These are phyloP conservation scores for Lasius fuliginosus DNA, from an alignment of 2,888 invertebrate genomes.

Conservation along the genomic window DNA sequence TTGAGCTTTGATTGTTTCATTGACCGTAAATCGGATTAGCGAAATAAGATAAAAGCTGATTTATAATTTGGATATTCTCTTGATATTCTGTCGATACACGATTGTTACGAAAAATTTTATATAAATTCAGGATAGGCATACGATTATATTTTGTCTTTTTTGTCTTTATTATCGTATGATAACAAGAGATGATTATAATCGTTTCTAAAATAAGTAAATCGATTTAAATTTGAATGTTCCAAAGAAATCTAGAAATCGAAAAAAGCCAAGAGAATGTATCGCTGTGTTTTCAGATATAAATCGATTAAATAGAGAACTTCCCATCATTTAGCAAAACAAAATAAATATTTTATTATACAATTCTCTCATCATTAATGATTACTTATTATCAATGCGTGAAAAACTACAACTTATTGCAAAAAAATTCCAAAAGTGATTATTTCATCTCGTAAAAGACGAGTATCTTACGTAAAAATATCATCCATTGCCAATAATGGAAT, in stretches of 20 bases:
- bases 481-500: constrained; percentile 12
- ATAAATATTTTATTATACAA: background rate
- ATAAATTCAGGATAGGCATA: background rate
- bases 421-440: background rate
- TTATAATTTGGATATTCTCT: constrained; percentile 29
- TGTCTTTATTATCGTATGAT: background rate
- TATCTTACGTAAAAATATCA: constrained; percentile 1
- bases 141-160: background rate
- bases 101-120: background rate
- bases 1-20: background rate
- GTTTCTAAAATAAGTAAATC: background rate
- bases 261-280: background rate
- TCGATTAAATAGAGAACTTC: background rate
- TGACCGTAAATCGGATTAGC: background rate
- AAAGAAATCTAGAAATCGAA: background rate
- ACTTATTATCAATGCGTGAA: background rate
- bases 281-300: background rate
- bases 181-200: background rate
- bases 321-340: background rate
- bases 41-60: background rate
- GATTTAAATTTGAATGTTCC: background rate
- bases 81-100: background rate
- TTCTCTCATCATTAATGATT: background rate
- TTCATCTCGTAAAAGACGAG: background rate
- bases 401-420: background rate